Evolutionary conservation across 2,113 vertebrate genomes (phyloP).

Genomic region (Sorex araneus): DNA sequence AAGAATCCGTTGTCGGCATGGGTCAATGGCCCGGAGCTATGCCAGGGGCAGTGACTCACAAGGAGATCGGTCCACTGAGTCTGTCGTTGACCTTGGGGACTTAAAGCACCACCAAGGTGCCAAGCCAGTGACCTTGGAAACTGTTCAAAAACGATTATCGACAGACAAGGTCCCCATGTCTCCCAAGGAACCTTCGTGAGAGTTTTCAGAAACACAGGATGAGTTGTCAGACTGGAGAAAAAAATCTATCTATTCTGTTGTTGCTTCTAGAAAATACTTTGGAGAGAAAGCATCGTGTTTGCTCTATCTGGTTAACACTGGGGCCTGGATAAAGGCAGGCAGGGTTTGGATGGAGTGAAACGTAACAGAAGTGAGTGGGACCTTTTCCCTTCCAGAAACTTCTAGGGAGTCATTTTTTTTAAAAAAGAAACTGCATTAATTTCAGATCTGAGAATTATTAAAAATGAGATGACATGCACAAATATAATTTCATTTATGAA

Average conservation of each 20-base stretch:
- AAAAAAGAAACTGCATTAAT: conserved; percentile 51
- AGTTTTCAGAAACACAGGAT: conserved; percentile 60
- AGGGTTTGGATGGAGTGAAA: neutral
- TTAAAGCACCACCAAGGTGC: no score
- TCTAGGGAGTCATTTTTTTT: neutral
- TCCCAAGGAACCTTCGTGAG: neutral
- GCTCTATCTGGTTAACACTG: neutral
- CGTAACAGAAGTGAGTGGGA: neutral
- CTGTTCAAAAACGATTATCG: conserved; percentile 17
- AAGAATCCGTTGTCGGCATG: neutral
- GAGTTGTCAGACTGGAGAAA: neutral
- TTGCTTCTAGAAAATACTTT: conserved; percentile 30
- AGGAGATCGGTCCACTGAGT: neutral
- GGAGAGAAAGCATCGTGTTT: neutral
- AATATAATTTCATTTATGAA: conserved; percentile 71
- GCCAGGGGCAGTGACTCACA: neutral
- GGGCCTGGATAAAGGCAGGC: neutral
- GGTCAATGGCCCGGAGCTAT: neutral
- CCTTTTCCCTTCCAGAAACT: conserved; percentile 29
- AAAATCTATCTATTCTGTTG: neutral
- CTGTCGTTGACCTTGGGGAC: neutral
- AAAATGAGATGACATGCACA: conserved; percentile 25
- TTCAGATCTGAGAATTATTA: conserved; percentile 72
- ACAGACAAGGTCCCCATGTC: neutral
- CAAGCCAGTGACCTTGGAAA: neutral